A percentile compares a stretch with the other conserved stretches of the same genome.
Evolutionary conservation across 64 coral and sea anemone species (phyloP).

Genomic region (Actinia tenebrosa): DNA sequence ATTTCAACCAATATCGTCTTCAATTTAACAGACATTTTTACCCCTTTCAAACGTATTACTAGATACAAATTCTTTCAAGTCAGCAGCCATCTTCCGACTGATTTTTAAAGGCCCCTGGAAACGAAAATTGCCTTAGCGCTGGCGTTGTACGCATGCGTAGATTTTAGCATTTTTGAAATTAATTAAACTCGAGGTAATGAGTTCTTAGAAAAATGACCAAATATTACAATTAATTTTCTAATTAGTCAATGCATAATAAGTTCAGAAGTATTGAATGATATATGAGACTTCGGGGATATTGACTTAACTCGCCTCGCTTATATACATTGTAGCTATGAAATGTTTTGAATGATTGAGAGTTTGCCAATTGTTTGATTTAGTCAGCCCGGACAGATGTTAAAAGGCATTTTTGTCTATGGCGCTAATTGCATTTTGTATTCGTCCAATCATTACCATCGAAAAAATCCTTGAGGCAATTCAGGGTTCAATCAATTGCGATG

Average conservation of each 20-base stretch:
- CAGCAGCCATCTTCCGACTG: background rate
- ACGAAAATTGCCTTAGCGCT: background rate
- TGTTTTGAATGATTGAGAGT: slow-evolving; percentile 55
- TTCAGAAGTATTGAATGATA: slow-evolving; percentile 80
- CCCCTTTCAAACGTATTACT: background rate
- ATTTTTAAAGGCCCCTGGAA: background rate
- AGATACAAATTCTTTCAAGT: background rate
- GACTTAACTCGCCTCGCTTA: slow-evolving; percentile 29
- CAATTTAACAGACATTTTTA: background rate
- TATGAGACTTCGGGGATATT: slow-evolving; percentile 72
- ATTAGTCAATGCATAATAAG: slow-evolving; percentile 64
- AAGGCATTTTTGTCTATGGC: slow-evolving; percentile 72
- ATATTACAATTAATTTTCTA: slow-evolving; percentile 88
- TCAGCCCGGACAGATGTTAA: slow-evolving; percentile 64
- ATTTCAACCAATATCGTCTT: background rate
- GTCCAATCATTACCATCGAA: slow-evolving; percentile 80
- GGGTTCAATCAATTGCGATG: slow-evolving; percentile 69
- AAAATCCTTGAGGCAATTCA: slow-evolving; percentile 77
- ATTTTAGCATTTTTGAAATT: slow-evolving; percentile 49
- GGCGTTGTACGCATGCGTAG: slow-evolving; percentile 38
- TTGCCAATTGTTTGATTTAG: slow-evolving; percentile 73
- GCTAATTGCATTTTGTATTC: slow-evolving; percentile 96
- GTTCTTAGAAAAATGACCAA: slow-evolving; percentile 67
- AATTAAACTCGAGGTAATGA: slow-evolving; percentile 60
- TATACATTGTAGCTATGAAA: slow-evolving; percentile 44